Percentiles rank a stretch among this genome's conserved stretches.
phyloP scores from a whole-genome alignment of 2,888 invertebrate genomes.

The Myopa tessellatipennis region DNA sequence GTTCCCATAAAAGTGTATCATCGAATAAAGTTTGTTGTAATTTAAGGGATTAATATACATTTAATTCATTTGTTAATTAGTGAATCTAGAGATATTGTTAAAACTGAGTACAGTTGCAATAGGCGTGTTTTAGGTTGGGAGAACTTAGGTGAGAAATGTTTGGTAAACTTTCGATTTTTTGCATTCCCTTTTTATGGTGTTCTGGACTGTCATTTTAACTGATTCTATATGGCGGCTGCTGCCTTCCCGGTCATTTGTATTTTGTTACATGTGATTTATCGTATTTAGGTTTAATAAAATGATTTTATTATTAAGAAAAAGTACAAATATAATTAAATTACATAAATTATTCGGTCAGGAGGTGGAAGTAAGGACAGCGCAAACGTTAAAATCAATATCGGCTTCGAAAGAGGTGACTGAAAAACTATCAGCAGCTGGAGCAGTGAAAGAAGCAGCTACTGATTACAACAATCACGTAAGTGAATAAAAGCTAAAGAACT shows the following conservation, averaged over 20 bases:
- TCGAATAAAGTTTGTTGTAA: no score
- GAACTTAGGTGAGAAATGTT: not conserved
- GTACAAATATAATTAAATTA: conserved; percentile 17
- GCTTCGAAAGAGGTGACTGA: not conserved
- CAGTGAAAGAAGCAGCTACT: conserved; percentile 12
- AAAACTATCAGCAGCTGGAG: conserved; percentile 30
- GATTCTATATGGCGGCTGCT: not conserved
- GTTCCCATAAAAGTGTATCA: not conserved
- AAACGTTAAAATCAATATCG: conserved; percentile 8
- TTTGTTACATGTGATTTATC: conserved; percentile 27
- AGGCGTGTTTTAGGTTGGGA: no score
- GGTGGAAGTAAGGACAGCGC: conserved; percentile 23
- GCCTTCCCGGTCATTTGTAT: not conserved
- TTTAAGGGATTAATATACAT: no score
- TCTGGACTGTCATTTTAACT: conserved; percentile 22
- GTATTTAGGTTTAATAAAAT: conserved; percentile 47
- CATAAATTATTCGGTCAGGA: conserved; percentile 26
- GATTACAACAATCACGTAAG: conserved; percentile 24
- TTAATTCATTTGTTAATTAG: no score
- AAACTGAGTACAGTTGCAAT: no score
- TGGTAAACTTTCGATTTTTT: conserved; percentile 9
- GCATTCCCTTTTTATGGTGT: conserved; percentile 16
- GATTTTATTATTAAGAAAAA: conserved; percentile 57
- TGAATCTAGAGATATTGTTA: no score
- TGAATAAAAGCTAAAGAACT: not conserved